Evolutionary conservation across 2,888 invertebrate species (phyloP).

Genomic region (Ethmia dodecea): DNA sequence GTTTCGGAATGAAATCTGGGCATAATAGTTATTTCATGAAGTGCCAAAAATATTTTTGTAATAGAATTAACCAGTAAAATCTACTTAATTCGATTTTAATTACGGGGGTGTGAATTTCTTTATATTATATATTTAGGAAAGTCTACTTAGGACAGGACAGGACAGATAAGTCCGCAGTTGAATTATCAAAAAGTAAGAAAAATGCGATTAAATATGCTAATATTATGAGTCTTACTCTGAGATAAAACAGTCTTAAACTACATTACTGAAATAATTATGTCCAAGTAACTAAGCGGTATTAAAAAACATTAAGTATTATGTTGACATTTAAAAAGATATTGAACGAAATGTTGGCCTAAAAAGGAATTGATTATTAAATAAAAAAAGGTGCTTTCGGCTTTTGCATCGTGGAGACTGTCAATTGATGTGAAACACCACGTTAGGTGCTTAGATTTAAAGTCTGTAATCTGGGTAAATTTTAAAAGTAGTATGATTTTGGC

Average conservation of each 20-base stretch:
- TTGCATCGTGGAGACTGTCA: constrained; percentile 17
- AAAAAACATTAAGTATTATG: too few species aligned
- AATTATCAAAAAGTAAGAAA: too few species aligned
- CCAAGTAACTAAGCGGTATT: background rate
- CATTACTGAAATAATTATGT: background rate
- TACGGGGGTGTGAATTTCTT: background rate
- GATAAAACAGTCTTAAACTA: background rate
- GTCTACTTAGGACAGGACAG: too few species aligned
- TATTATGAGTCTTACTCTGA: too few species aligned
- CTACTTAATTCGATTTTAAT: background rate
- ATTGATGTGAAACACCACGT: constrained; percentile 12
- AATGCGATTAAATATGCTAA: too few species aligned
- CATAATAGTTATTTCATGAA: background rate
- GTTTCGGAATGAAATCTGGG: background rate
- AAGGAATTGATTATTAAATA: constrained; percentile 5
- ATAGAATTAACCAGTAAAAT: background rate
- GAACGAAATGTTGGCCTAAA: background rate
- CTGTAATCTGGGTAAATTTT: too few species aligned
- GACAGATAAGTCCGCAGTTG: too few species aligned
- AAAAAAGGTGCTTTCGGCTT: constrained; percentile 11
- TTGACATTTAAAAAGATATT: too few species aligned
- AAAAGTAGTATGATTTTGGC: too few species aligned
- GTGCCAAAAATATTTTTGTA: background rate
- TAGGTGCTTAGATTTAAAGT: constrained; percentile 2
- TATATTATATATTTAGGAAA: too few species aligned